phyloP scores from a whole-genome alignment of 2,888 invertebrate species.

The Synanthedon tipuliformis region DNA sequence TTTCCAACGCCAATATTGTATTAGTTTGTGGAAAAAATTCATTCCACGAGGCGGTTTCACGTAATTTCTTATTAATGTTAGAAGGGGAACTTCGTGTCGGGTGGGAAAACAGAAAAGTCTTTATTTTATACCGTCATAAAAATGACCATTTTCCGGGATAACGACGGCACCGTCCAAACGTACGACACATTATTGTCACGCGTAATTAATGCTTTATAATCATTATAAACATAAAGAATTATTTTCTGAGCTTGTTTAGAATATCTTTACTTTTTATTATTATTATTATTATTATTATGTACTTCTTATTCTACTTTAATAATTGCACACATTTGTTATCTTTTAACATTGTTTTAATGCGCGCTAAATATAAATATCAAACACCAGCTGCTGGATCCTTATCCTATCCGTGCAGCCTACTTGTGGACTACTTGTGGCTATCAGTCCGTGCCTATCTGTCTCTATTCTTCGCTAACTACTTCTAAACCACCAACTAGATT shows the following conservation, averaged over 20 bases:
- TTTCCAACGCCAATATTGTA: too few species aligned
- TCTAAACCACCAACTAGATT: too few species aligned
- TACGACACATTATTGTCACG: slow-evolving; percentile 21
- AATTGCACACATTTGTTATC: too few species aligned
- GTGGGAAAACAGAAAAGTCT: slow-evolving; percentile 19
- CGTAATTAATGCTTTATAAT: slow-evolving; percentile 10
- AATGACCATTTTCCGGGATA: slow-evolving; percentile 31
- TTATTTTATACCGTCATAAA: slow-evolving; percentile 40
- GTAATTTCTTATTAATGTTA: slow-evolving; percentile 28
- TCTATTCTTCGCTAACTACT: too few species aligned
- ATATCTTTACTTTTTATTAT: not conserved
- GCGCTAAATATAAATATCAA: too few species aligned
- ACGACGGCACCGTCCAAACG: slow-evolving; percentile 18
- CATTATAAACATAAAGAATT: not conserved
- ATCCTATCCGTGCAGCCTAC: too few species aligned
- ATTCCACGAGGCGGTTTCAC: slow-evolving; percentile 8
- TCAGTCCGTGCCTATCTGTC: too few species aligned
- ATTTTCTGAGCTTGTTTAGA: not conserved
- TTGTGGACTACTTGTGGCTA: too few species aligned
- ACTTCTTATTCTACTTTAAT: too few species aligned
- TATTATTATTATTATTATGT: not conserved
- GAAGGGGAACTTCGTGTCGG: slow-evolving; percentile 5
- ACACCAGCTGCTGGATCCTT: too few species aligned
- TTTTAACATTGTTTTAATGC: too few species aligned
- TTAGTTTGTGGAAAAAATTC: not conserved